phyloP scores from a whole-genome alignment of 2,113 vertebrate genomes.

The Psophia crepitans region DNA sequence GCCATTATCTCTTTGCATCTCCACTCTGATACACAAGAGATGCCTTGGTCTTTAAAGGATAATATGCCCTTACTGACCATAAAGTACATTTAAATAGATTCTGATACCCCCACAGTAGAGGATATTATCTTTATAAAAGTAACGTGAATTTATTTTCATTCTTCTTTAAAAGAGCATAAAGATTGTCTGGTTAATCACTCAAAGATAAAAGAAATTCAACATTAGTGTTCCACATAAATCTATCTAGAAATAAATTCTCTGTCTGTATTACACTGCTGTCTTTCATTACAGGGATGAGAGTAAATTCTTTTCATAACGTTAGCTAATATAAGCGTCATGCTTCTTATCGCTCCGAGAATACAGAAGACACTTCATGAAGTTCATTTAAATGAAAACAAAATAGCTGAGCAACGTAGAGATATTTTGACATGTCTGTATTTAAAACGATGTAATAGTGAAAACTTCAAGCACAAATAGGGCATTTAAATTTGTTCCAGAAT shows the following conservation, averaged over 20 bases:
- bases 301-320: conserved; percentile 27
- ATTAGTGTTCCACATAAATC: conserved; percentile 28
- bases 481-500: conserved; percentile 2
- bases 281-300: conserved; percentile 20
- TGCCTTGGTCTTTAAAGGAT: neutral
- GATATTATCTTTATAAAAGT: neutral
- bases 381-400: conserved; percentile 52
- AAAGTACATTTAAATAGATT: neutral
- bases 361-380: conserved; percentile 9
- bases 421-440: conserved; percentile 33
- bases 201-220: conserved; percentile 49
- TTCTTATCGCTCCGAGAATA: conserved; percentile 30
- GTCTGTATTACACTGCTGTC: neutral
- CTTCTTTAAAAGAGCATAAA: neutral
- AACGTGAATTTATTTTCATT: conserved; percentile 23
- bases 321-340: neutral
- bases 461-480: neutral
- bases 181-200: conserved; percentile 27
- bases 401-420: neutral
- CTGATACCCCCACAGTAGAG: neutral
- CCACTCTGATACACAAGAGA: neutral
- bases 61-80: neutral
- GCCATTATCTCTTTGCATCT: neutral
- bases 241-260: no score
- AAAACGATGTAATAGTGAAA: neutral